phyloP scores from a whole-genome alignment of 2,113 vertebrate species.

The Notechis scutatus region DNA sequence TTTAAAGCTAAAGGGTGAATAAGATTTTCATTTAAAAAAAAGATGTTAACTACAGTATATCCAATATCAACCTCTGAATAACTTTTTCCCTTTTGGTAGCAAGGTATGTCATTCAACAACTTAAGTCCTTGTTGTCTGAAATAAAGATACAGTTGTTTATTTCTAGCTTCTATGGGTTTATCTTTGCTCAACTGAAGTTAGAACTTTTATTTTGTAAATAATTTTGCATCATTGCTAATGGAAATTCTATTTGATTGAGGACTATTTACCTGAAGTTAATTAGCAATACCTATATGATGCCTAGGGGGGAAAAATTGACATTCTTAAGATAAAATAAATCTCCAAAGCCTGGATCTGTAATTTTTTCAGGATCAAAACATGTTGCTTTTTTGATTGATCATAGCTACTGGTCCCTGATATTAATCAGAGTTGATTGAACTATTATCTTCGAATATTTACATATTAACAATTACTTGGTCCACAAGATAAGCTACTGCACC shows the following conservation, averaged over 20 bases:
- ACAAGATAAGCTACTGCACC: not conserved
- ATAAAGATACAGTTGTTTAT: constrained; percentile 1
- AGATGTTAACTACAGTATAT: not conserved
- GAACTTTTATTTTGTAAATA: constrained; percentile 9
- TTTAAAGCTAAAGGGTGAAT: not conserved
- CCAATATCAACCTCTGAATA: not conserved
- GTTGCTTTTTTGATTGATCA: not conserved
- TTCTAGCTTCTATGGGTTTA: not conserved
- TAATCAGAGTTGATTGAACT: not conserved
- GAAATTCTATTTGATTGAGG: constrained; percentile 1
- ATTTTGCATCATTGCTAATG: not conserved
- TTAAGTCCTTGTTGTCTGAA: not conserved
- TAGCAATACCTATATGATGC: not conserved
- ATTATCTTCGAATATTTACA: not conserved
- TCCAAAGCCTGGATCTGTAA: not conserved
- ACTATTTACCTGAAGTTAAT: not conserved
- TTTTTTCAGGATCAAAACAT: not conserved
- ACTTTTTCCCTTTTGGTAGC: not conserved
- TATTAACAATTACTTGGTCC: not conserved
- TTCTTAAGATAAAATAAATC: not conserved
- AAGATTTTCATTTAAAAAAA: not conserved
- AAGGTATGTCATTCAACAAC: not conserved
- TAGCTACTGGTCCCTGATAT: not conserved
- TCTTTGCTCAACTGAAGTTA: constrained; percentile 4
- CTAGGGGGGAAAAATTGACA: not conserved